A percentile compares a stretch with the other conserved stretches of the same genome.
Conservation (phyloP, 2,888 invertebrate species). For the Heliconius sara region DNA sequence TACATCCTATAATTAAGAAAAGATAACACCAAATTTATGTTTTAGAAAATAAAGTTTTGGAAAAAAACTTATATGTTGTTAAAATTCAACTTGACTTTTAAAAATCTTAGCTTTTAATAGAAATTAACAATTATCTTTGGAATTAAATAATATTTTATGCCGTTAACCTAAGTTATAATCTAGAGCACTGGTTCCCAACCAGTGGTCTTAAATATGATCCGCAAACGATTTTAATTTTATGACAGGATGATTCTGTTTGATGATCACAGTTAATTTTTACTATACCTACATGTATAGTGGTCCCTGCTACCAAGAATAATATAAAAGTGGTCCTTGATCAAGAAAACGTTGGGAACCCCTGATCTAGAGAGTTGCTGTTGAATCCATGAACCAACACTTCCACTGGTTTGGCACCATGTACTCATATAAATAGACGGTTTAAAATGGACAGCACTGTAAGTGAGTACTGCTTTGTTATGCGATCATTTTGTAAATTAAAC, state of each 20-base stretch:
- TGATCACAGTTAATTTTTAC: too few species aligned
- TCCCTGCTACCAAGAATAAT: too few species aligned
- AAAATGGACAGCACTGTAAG: constrained; percentile 2
- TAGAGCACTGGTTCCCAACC: background rate
- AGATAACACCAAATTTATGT: constrained; percentile 1
- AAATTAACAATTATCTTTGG: background rate
- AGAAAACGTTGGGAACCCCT: too few species aligned
- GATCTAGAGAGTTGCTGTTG: background rate
- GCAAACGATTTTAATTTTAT: too few species aligned
- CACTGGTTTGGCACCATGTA: background rate
- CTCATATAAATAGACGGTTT: constrained; percentile 4
- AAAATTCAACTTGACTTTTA: background rate
- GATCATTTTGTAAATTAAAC: constrained; percentile 28
- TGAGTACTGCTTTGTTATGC: constrained; percentile 15
- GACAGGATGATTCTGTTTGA: too few species aligned
- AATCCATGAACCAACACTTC: background rate
- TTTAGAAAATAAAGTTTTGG: background rate
- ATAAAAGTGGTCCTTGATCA: too few species aligned
- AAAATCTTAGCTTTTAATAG: background rate
- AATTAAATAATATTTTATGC: background rate
- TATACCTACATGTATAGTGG: too few species aligned
- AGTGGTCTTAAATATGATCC: too few species aligned
- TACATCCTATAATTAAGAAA: background rate
- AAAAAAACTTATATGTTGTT: background rate
- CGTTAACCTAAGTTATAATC: background rate